Base-by-base conservation (phyloP, 2,888 invertebrate genomes). In the Thecocarcelia acutangulata region DNA sequence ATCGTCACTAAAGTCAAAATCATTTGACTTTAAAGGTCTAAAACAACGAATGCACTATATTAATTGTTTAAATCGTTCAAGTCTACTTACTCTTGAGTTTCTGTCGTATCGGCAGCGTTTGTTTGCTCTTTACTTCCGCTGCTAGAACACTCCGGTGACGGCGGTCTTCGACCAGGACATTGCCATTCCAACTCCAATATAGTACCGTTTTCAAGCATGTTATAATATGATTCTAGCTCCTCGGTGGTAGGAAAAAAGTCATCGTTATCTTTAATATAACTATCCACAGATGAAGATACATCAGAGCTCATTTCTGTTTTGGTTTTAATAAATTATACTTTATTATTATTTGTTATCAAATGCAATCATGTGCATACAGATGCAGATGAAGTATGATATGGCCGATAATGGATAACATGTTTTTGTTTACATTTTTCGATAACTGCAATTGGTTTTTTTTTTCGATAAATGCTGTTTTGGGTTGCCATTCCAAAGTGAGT, bases 1-100 rank as follows among this genome's bases (percentile, higher is more conserved):
- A 91, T 97, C 96, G 85, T 96, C 96, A 93, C 95, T 95, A 85
- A 96, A 97, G 89, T 97, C 97, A 87, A 96, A 97, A 88, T 96
- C 96, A 0, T 95, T 95, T 42, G 87, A 86, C 15, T 85, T 86
- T 91, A 93, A 86, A 91, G 93, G 87, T 92, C 93, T 88, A 59
- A n/a, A 83, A 83, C 21, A 59, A 42, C 3, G 33, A 33, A 9
- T 33, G 33, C 8, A 17, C 8, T 12, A 17, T 13, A 54, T 1
- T 24, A 6, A 13, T 42, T 8, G 24, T 9, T 40, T 5, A 40
- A 56, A 17, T 13, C 0, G 11, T 33, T 56, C 9, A 11, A 33
- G 11, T n/a, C 19, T 37, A 78, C 85, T 85, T 86, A 90, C 90
- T 88, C 87, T 84, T 90, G 88, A 84, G 92, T 92, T 77, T 93